phyloP scores from a whole-genome alignment of 2,113 vertebrate genomes.

The Syrmaticus mikado region DNA sequence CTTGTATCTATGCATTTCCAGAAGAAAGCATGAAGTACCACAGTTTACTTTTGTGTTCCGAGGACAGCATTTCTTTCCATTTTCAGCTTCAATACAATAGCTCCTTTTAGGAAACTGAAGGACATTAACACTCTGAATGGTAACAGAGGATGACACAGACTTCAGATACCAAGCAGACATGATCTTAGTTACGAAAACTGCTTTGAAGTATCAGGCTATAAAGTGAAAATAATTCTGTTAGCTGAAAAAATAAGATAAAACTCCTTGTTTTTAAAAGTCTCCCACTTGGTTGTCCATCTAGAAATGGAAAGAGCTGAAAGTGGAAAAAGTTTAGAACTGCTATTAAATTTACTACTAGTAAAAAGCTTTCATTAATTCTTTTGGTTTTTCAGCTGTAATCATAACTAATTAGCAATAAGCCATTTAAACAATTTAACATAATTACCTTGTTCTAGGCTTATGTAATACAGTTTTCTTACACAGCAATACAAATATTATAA shows the following conservation, averaged over 20 bases:
- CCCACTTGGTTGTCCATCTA: not conserved
- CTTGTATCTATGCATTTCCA: not conserved
- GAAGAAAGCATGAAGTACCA: not conserved
- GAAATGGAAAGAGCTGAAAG: not conserved
- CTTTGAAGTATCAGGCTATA: not conserved
- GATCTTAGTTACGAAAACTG: not conserved
- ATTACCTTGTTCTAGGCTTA: not conserved
- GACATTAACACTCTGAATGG: not conserved
- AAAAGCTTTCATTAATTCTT: slow-evolving; percentile 28
- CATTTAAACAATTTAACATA: slow-evolving; percentile 33
- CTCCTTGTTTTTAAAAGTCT: not conserved
- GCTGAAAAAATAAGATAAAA: not conserved
- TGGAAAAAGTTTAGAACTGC: not conserved
- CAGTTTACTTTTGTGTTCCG: not conserved
- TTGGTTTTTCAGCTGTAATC: slow-evolving; percentile 16
- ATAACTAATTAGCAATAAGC: slow-evolving; percentile 35
- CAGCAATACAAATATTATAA: not conserved
- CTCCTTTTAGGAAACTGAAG: not conserved
- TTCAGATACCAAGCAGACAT: not conserved
- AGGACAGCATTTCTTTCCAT: not conserved
- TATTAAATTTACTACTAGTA: not conserved
- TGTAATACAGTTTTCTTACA: not conserved
- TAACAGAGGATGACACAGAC: not conserved
- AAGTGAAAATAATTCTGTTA: not conserved
- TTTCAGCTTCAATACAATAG: not conserved